Conservation (phyloP, 1,140 invertebrate genomes). For the Zaprionus inermis region DNA sequence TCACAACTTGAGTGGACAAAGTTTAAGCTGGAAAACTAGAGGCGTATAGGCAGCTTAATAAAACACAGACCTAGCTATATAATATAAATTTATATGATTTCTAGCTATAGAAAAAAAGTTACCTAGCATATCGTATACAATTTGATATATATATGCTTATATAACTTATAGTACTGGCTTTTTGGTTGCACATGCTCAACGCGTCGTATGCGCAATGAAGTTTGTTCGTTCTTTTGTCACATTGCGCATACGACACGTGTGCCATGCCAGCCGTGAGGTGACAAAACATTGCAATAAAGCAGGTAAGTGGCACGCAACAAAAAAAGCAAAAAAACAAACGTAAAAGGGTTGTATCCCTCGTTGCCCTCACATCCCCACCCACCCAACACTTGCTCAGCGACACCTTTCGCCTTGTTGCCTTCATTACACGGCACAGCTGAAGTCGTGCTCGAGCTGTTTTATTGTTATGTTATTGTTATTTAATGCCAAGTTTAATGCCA, state of each 20-base stretch:
- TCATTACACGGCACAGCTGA: conserved; percentile 10
- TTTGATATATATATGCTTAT: neutral
- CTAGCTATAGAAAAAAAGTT: neutral
- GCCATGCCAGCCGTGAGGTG: conserved; percentile 51
- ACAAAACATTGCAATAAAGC: conserved; percentile 54
- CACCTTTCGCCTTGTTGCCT: conserved; percentile 23
- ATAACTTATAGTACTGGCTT: neutral
- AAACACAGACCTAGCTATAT: neutral
- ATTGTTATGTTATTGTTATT: conserved; percentile 80
- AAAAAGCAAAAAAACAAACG: conserved; percentile 31
- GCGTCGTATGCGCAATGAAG: conserved; percentile 60
- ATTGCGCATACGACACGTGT: conserved; percentile 61
- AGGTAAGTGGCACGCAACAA: conserved; percentile 49
- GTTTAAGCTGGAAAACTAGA: neutral
- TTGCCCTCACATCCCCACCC: conserved; percentile 7
- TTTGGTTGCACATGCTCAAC: conserved; percentile 20
- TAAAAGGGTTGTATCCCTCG: conserved; percentile 54
- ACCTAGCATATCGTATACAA: neutral
- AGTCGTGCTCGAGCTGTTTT: conserved; percentile 54
- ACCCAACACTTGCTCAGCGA: neutral
- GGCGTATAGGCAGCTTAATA: neutral
- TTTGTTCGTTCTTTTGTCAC: conserved; percentile 36
- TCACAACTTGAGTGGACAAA: neutral
- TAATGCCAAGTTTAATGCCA: conserved; percentile 77
- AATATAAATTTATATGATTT: no score